Conservation (phyloP, 2,888 invertebrate genomes). For the Hemaris fuciformis region DNA sequence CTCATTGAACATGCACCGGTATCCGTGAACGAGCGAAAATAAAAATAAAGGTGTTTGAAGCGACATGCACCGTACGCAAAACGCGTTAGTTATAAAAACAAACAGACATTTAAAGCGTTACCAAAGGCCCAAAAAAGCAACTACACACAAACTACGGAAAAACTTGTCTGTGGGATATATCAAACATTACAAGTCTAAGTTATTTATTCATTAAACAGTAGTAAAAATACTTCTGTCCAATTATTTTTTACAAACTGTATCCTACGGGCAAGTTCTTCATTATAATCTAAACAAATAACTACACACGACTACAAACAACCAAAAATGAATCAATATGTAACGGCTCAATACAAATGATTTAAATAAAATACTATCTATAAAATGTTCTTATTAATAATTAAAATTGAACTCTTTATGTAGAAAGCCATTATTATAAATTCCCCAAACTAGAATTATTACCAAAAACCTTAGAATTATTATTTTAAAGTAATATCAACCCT, state of each 20-base stretch:
- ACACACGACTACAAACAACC: not conserved
- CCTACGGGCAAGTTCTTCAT: not conserved
- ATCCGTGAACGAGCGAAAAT: conserved; percentile 44
- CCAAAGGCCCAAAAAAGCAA: conserved; percentile 38
- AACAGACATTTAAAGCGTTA: conserved; percentile 47
- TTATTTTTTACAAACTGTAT: not conserved
- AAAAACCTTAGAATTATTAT: not conserved
- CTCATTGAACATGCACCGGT: conserved; percentile 52
- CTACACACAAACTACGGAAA: conserved; percentile 34
- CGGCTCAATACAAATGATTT: not conserved
- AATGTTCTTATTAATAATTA: too few relatives aligned
- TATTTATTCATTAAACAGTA: not conserved
- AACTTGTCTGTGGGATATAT: not conserved
- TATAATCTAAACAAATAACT: not conserved
- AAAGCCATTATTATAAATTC: not conserved
- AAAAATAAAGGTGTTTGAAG: conserved; percentile 35
- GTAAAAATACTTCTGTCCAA: not conserved
- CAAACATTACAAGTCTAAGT: not conserved
- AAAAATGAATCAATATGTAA: not conserved
- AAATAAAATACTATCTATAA: not conserved
- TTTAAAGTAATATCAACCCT: not conserved
- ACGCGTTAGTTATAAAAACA: conserved; percentile 37
- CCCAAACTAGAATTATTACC: not conserved
- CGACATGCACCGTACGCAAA: conserved; percentile 39
- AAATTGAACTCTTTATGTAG: not conserved